A percentile compares a stretch with the other conserved stretches of the same genome.
phyloP scores from a whole-genome alignment of 2,888 invertebrate genomes.

The Xanthorhoe designata region DNA sequence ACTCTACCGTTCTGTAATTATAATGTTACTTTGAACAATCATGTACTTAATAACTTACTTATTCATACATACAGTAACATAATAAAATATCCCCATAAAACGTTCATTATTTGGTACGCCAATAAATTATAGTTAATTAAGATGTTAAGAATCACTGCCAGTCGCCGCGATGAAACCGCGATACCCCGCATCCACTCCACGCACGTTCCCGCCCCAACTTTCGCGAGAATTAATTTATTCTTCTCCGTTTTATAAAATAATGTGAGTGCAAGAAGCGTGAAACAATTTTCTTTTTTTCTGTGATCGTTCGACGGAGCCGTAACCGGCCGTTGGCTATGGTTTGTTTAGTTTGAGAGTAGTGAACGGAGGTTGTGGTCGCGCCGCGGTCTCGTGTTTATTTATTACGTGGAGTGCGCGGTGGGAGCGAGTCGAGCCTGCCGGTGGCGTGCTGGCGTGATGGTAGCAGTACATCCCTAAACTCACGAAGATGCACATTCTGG shows the following conservation, averaged over 20 bases:
- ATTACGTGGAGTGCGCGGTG: slow-evolving; percentile 46
- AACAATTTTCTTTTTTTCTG: slow-evolving; percentile 82
- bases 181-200: slow-evolving; percentile 66
- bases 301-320: slow-evolving; percentile 54
- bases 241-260: slow-evolving; percentile 78
- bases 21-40: neutral
- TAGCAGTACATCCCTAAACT: slow-evolving; percentile 57
- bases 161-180: slow-evolving; percentile 76
- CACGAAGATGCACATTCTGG: slow-evolving; percentile 79
- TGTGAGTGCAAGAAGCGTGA: slow-evolving; percentile 81
- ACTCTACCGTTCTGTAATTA: neutral
- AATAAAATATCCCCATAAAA: slow-evolving; percentile 20
- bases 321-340: slow-evolving; percentile 48
- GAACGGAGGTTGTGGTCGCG: slow-evolving; percentile 68
- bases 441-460: slow-evolving; percentile 63
- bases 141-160: slow-evolving; percentile 59
- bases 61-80: slow-evolving; percentile 28
- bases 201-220: slow-evolving; percentile 71
- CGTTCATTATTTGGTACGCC: slow-evolving; percentile 46
- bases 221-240: slow-evolving; percentile 80
- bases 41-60: neutral
- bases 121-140: slow-evolving; percentile 55
- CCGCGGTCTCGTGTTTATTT: slow-evolving; percentile 40
- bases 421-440: slow-evolving; percentile 44
- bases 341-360: slow-evolving; percentile 69